phyloP scores from a whole-genome alignment of 2,797 vertebrate species.

The Sebastes flavidus region DNA sequence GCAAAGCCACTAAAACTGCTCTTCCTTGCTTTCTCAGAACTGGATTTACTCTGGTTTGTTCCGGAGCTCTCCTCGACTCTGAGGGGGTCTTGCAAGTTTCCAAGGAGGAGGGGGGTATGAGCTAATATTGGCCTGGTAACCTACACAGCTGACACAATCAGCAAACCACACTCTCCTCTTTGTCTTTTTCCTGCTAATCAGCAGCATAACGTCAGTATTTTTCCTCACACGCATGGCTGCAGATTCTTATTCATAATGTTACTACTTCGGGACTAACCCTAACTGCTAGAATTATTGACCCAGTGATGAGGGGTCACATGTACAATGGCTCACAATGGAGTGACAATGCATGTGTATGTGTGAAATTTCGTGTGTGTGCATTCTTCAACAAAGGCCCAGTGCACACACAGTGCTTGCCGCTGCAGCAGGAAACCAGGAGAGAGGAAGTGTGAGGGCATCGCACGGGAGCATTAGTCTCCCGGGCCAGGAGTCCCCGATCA shows the following conservation, averaged over 20 bases:
- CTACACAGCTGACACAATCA: slow-evolving; percentile 10
- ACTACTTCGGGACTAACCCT: background rate
- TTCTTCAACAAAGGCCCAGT: background rate
- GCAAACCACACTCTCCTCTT: background rate
- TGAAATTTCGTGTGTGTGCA: too few species aligned
- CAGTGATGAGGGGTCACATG: too few species aligned
- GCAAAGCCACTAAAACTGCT: slow-evolving; percentile 11
- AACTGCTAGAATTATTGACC: too few species aligned
- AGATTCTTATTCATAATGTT: background rate
- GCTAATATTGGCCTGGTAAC: slow-evolving; percentile 8
- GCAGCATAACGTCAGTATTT: background rate
- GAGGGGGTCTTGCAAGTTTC: background rate
- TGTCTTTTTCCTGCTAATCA: background rate
- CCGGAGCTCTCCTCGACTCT: background rate
- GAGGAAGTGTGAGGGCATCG: too few species aligned
- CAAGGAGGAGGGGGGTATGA: background rate
- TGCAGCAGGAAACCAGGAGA: too few species aligned
- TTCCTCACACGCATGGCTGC: background rate
- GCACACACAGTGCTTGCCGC: too few species aligned
- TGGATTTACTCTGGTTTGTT: slow-evolving; percentile 28
- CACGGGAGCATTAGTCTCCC: too few species aligned
- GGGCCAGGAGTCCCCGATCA: too few species aligned
- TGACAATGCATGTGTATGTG: too few species aligned
- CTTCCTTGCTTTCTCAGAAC: background rate
- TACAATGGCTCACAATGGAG: too few species aligned